Conservation (phyloP, 2,113 vertebrate genomes). For the Solea senegalensis region DNA sequence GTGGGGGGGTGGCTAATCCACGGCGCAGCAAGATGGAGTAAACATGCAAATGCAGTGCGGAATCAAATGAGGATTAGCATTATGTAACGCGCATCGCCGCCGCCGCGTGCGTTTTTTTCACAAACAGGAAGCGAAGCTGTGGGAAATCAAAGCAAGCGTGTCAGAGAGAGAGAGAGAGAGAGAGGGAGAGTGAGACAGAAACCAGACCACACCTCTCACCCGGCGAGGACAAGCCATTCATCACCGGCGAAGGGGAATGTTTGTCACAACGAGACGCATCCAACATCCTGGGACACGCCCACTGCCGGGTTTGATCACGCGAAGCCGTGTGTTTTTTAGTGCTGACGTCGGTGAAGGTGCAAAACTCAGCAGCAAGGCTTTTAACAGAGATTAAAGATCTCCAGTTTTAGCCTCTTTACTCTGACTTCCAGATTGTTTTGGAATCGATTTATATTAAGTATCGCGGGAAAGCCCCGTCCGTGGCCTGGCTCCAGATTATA, state of each 20-base stretch:
- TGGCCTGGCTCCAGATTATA: no score
- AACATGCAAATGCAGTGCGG: conserved; percentile 9
- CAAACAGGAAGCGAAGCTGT: conserved; percentile 18
- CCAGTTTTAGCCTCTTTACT: no score
- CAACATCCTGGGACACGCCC: conserved; percentile 39
- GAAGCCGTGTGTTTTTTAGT: conserved; percentile 20
- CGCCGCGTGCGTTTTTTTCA: conserved; percentile 40
- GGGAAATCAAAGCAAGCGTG: conserved; percentile 29
- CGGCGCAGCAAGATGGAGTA: not conserved
- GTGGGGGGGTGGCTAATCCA: conserved; percentile 12
- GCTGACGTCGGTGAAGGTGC: not conserved
- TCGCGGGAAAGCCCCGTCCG: no score
- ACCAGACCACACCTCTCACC: conserved; percentile 60
- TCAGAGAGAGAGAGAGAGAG: conserved; percentile 16
- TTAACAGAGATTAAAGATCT: no score
- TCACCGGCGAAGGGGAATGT: conserved; percentile 48
- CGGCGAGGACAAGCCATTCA: conserved; percentile 46
- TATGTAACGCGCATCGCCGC: conserved; percentile 14
- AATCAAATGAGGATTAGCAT: conserved; percentile 31
- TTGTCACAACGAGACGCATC: conserved; percentile 61
- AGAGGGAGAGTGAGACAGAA: conserved; percentile 34
- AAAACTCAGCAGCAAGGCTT: no score
- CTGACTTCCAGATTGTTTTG: no score
- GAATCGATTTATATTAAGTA: no score
- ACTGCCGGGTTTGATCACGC: conserved; percentile 39